Evolutionary conservation across 2,797 vertebrate species (phyloP), one percentile per base, ranked within the genome.

Genomic region (Dicrostonyx torquatus): DNA sequence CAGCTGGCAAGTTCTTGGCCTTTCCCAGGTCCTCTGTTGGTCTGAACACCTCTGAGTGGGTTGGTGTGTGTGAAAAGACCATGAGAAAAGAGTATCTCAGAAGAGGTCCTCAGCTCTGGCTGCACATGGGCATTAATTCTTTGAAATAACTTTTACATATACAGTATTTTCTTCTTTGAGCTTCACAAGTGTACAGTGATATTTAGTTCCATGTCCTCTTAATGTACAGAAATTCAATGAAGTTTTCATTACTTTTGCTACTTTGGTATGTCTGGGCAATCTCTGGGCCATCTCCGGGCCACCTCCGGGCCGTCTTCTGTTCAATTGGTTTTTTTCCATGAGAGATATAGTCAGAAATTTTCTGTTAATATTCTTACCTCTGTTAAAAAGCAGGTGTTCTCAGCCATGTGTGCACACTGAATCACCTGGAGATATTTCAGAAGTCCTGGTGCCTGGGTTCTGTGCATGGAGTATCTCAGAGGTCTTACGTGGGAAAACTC

Each of bases 111-210:
- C 66, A 55, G 43, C 20, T 26, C 31, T 48, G 4, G 11, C 24
- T 53, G 6, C 3, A 4, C 8, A 13, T 5, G 40, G 43, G 79
- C 72, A 26, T 91, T 87, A 50, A 20, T 68, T 4, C 40, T 53
- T 73, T 0, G 1, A 20, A 62, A 75, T 7, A 58, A 20, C 29
- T 77, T 95, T 45, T 72, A 72, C 10, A 7, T 72, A 0, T 50
- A 50, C 12, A 50, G 75, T 40, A 48, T 62, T 95, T 72, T 75
- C 88, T 93, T 78, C 26, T 91, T 72, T 87, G n/a, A 89, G 34
- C 60, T 9, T 55, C 72, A 66, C 0, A 31, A 86, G 55, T 93
- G n/a, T 45, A 29, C 9, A 68, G 31, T 22, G n/a, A 58, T 58
- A 24, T n/a, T 17, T 43, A 43, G 31, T 85, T 78, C 45, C 4